phyloP scores from a whole-genome alignment of 2,888 invertebrate genomes.

The Tuta absoluta region DNA sequence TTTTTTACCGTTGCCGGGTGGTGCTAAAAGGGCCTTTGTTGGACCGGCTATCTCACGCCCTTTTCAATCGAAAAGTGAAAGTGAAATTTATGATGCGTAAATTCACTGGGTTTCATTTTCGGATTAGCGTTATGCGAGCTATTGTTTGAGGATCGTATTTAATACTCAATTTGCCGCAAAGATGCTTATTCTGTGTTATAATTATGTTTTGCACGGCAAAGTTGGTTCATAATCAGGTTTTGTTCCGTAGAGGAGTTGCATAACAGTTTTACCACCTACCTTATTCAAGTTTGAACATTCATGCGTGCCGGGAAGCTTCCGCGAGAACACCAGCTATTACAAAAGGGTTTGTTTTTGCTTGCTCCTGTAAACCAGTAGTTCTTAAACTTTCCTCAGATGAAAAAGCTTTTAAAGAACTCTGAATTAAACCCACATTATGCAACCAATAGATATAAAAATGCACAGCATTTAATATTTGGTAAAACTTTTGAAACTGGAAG shows the following conservation, averaged over 20 bases:
- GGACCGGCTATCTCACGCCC: constrained; percentile 50
- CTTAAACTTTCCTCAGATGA: too few species aligned
- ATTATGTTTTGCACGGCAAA: background rate
- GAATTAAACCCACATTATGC: too few species aligned
- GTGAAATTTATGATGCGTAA: constrained; percentile 61
- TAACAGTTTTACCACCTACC: constrained; percentile 2
- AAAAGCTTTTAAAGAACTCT: too few species aligned
- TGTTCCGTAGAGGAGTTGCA: background rate
- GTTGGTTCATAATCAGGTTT: constrained; percentile 4
- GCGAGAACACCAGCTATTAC: background rate
- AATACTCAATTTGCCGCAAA: background rate
- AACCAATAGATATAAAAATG: too few species aligned
- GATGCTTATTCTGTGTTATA: constrained; percentile 17
- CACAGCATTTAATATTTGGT: too few species aligned
- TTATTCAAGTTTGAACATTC: constrained; percentile 20
- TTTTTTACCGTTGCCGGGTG: constrained; percentile 52
- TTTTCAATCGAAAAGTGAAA: constrained; percentile 58
- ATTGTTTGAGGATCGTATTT: constrained; percentile 17
- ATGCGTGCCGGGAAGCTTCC: constrained; percentile 21
- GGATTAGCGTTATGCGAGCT: constrained; percentile 29
- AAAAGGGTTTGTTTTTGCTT: constrained; percentile 2
- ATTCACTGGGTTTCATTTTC: constrained; percentile 44
- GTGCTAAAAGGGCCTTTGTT: constrained; percentile 64
- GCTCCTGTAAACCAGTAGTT: background rate
- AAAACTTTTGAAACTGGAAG: too few species aligned